These are phyloP conservation scores for Cantharis nigra DNA, from an alignment of 2,888 invertebrate genomes.

Conservation along the genomic window DNA sequence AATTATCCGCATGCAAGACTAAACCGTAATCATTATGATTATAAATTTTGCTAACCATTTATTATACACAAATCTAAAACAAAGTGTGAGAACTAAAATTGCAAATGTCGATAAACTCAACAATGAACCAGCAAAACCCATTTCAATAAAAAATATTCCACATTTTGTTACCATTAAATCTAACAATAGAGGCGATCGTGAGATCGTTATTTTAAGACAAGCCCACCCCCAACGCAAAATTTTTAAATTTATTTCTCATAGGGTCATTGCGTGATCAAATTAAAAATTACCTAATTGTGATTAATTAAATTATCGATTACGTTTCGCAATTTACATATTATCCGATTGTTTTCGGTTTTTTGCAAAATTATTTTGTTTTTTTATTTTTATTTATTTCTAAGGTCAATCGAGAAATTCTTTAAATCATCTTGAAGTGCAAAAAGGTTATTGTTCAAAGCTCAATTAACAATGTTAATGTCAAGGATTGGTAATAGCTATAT, in stretches of 20 bases:
- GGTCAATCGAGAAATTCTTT: background rate
- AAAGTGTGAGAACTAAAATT: background rate
- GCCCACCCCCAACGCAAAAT: background rate
- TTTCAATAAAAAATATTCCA: background rate
- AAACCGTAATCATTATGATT: background rate
- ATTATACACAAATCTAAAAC: background rate
- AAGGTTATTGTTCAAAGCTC: background rate
- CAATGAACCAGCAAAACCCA: background rate
- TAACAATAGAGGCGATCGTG: background rate
- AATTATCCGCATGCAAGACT: background rate
- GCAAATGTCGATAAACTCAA: background rate
- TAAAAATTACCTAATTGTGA: background rate
- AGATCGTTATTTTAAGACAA: background rate
- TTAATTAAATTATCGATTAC: background rate
- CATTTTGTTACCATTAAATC: background rate
- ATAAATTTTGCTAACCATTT: background rate
- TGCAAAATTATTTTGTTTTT: background rate
- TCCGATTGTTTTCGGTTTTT: background rate
- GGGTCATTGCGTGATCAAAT: background rate
- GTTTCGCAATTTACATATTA: background rate
- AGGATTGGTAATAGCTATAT: background rate
- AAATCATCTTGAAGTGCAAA: background rate
- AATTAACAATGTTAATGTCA: background rate
- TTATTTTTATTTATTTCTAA: background rate
- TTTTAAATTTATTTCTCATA: background rate